phyloP scores from a whole-genome alignment of 2,888 invertebrate genomes.

The Aphrophora alni region DNA sequence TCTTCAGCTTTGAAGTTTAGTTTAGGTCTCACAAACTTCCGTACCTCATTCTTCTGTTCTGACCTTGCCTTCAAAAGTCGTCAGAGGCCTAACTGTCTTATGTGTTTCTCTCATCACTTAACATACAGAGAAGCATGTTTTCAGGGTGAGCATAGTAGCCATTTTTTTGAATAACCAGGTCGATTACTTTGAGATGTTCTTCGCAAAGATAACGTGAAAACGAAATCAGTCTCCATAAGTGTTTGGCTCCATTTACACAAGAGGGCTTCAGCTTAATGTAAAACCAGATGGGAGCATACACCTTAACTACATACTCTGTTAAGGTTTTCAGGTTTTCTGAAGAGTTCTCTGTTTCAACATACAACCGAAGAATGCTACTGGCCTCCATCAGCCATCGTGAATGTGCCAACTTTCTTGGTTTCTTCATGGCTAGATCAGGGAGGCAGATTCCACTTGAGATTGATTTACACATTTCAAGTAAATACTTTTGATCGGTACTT shows the following conservation, averaged over 20 bases:
- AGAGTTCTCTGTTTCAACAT: conserved; percentile 22
- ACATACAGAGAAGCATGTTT: neutral
- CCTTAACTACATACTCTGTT: conserved; percentile 18
- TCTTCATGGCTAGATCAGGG: no score
- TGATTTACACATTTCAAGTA: neutral
- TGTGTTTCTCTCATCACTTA: neutral
- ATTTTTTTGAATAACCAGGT: no score
- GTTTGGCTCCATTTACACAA: no score
- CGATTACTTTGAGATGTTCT: no score
- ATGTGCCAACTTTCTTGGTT: conserved; percentile 14
- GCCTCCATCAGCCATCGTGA: conserved; percentile 18
- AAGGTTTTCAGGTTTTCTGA: neutral
- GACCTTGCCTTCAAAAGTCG: no score
- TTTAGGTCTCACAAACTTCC: no score
- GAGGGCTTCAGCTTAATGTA: conserved; percentile 7
- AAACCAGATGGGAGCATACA: no score
- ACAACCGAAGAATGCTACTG: conserved; percentile 7
- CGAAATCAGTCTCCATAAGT: no score
- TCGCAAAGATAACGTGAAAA: neutral
- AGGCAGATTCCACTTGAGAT: neutral
- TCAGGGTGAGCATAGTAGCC: conserved; percentile 12
- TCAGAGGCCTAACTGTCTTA: neutral
- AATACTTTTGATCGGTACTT: conserved; percentile 23
- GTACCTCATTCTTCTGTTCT: neutral
- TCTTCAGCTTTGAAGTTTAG: no score